phyloP scores from a whole-genome alignment of 2,113 vertebrate genomes.

The Triplophysa rosa region DNA sequence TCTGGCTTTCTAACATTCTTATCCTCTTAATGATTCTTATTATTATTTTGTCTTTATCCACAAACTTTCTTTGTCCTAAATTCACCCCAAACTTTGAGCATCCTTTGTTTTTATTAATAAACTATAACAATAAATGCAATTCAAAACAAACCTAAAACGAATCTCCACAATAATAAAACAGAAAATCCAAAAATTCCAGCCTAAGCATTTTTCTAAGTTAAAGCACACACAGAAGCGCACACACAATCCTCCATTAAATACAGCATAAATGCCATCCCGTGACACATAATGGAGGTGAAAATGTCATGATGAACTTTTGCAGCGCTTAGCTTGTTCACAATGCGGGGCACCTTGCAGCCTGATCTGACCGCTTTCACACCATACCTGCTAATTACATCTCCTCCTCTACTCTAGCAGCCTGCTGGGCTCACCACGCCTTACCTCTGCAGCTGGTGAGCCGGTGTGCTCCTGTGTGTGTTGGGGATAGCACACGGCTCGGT shows the following conservation, averaged over 20 bases:
- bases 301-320: conserved; percentile 40
- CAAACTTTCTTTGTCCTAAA: no score
- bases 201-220: conserved; percentile 30
- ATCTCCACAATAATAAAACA: background rate
- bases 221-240: background rate
- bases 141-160: background rate
- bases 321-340: conserved; percentile 43
- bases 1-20: no score
- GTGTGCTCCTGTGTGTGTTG: conserved; percentile 21
- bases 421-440: conserved; percentile 38
- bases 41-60: no score
- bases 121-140: background rate
- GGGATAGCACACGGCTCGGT: background rate
- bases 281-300: conserved; percentile 42
- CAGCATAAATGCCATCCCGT: conserved; percentile 21
- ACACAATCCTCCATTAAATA: background rate
- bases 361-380: conserved; percentile 45
- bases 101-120: background rate
- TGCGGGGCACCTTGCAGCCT: conserved; percentile 33
- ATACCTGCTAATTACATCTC: conserved; percentile 54
- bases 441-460: conserved; percentile 27
- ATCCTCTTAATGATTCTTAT: no score
- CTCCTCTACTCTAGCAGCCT: conserved; percentile 42
- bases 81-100: no score
- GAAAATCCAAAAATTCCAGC: background rate